Percentiles rank a stretch among this genome's conserved stretches.
Conservation (phyloP, 2,113 vertebrate species). For the Dissostichus mawsoni region DNA sequence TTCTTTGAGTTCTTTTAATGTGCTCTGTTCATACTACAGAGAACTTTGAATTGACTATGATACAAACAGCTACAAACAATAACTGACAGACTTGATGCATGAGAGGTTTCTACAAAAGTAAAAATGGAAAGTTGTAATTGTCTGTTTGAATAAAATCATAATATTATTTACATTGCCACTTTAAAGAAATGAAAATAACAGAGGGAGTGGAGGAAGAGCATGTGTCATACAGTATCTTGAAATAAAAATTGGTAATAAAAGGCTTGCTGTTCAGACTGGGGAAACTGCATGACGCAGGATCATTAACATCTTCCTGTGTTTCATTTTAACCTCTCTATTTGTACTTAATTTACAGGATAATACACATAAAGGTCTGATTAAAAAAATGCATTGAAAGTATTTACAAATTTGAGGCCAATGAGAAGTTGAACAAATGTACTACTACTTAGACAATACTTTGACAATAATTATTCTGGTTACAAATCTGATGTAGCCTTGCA, state of each 20-base stretch:
- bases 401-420: neutral
- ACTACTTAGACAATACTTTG: neutral
- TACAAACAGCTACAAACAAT: neutral
- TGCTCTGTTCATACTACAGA: neutral
- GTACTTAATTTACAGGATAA: neutral
- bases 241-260: constrained; percentile 21
- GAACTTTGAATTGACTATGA: neutral
- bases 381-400: neutral
- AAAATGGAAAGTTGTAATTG: neutral
- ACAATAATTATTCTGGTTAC: neutral
- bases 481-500: neutral
- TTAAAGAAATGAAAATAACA: constrained; percentile 13
- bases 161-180: neutral
- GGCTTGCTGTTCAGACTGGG: neutral
- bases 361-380: neutral
- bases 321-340: neutral
- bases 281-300: constrained; percentile 9
- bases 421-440: neutral
- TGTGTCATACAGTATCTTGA: neutral
- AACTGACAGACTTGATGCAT: constrained; percentile 1
- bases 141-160: neutral
- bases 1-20: neutral
- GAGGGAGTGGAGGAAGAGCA: constrained; percentile 3
- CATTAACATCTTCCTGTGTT: neutral
- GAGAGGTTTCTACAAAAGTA: constrained; percentile 17